Base-by-base conservation (phyloP, 2,888 invertebrate species). In the Dicranocentrus wangi region DNA sequence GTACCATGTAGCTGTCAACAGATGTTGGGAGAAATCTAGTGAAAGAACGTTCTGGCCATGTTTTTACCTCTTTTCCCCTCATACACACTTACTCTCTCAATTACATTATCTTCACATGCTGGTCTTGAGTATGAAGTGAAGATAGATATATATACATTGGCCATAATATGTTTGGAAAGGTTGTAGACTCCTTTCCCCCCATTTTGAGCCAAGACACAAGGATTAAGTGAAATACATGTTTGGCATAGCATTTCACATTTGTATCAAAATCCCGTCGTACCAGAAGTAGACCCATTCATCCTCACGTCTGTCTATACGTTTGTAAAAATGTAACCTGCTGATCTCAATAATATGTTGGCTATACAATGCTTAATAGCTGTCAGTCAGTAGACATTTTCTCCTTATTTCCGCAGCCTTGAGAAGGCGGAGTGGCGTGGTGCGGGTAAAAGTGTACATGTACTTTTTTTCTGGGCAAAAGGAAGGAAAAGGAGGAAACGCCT, bases 161-260 rank as follows among this genome's bases (percentile, higher is more conserved):
- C n/a, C n/a, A n/a, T n/a, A n/a, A n/a, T n/a, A n/a, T n/a, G n/a
- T n/a, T n/a, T n/a, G n/a, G n/a, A n/a, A n/a, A n/a, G n/a, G n/a
- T n/a, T n/a, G n/a, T n/a, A n/a, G n/a, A n/a, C n/a, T n/a, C n/a
- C n/a, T n/a, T n/a, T n/a, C n/a, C n/a, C n/a, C n/a, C n/a, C n/a
- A n/a, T n/a, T n/a, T n/a, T n/a, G n/a, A n/a, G n/a, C 7, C 23
- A 25, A 43, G 43, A 65, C 63, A 63, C 10, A 17, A 47, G 66
- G 53, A 68, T 68, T 53, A 68, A 25, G 53, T 27, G 53, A 47
- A 68, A 68, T 68, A 21, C 32, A 68, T 19, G 25, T n/a, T n/a
- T 39, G 47, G 3, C 17, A 32, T 68, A 51, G 32, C 53, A 53
- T 27, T 23, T 66, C 47, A 47, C 47, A 43, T 47, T 68, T 66